Evolutionary conservation across 2,797 vertebrate genomes (phyloP), one percentile per base, ranked within the genome.

Genomic region (Poeciliopsis presidionis): DNA sequence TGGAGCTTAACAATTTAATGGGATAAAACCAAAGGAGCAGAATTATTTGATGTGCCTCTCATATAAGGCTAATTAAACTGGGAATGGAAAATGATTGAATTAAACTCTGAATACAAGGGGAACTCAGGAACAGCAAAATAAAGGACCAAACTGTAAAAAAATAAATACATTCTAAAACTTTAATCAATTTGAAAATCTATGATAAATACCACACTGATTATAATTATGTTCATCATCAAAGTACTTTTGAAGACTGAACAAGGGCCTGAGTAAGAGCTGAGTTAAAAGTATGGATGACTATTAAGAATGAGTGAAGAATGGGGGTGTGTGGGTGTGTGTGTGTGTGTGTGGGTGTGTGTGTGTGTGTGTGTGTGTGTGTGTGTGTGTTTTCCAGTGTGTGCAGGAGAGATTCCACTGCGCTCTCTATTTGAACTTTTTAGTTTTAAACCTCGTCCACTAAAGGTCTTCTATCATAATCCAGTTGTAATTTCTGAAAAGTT

Each of bases 31-130:
- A 88, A 88, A 84, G 82, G 72, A 73, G 77, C 82, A 76, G 86
- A 87, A 86, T 89, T 71, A 88, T 87, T 85, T 86, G 76, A 85
- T 86, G 76, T 80, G 84, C 71, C 36, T 79, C 82, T 76, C 74
- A 86, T 43, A 92, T 75, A 84, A 89, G 75, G 65, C 82, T 79
- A 80, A 33, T 51, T 73, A 82, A 77, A 81, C 73, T 14, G 49
- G 30, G 51, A 79, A 82, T 81, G 1, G 36, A 33, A 81, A 81
- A 76, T 81, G 75, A 86, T 72, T 80, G 73, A 88, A 84, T 84
- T 45, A 61, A 77, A 77, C 16, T 36, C 39, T 43, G 73, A 75
- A 81, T 81, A 83, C 22, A 22, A 9, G 46, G 4, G 5, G 76
- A 57, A 73, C 7, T n/a, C 2, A 43, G n/a, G 25, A 5, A 39